These are phyloP conservation scores for Plebejus melissa DNA, from an alignment of 2,888 invertebrate genomes.

Conservation along the genomic window DNA sequence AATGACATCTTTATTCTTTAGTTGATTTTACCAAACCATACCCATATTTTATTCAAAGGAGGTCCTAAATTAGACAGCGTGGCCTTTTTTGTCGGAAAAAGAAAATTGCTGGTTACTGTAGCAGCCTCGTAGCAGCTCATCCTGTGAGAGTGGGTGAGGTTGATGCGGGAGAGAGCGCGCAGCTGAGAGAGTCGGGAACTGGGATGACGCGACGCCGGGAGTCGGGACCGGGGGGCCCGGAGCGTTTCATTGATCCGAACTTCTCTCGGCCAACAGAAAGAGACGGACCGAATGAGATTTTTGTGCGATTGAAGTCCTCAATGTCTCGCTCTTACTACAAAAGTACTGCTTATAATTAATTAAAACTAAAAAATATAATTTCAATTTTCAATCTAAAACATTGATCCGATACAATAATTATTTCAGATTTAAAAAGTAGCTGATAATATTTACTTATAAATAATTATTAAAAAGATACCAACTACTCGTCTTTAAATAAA, in stretches of 20 bases:
- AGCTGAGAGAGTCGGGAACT: conserved; percentile 42
- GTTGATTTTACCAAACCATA: neutral
- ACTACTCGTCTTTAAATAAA: too few species aligned
- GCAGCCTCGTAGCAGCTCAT: too few species aligned
- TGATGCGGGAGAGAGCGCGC: conserved; percentile 48
- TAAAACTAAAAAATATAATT: neutral
- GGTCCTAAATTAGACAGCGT: neutral
- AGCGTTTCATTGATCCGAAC: conserved; percentile 78
- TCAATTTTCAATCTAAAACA: neutral
- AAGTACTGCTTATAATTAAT: neutral
- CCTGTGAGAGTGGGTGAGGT: conserved; percentile 33
- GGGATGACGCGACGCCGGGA: conserved; percentile 59
- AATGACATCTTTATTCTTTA: neutral
- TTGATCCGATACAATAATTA: neutral
- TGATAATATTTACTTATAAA: neutral
- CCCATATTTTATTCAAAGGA: neutral
- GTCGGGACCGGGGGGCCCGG: conserved; percentile 60
- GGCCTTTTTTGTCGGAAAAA: neutral
- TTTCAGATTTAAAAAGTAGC: neutral
- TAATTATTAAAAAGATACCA: too few species aligned
- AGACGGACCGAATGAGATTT: conserved; percentile 50
- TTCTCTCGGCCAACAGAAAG: conserved; percentile 63
- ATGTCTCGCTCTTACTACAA: conserved; percentile 41
- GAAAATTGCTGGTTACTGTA: neutral
- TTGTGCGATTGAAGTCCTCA: conserved; percentile 37